Evolutionary conservation across 2,113 vertebrate species (phyloP).

Genomic region (Brachyhypopomus gauderio): DNA sequence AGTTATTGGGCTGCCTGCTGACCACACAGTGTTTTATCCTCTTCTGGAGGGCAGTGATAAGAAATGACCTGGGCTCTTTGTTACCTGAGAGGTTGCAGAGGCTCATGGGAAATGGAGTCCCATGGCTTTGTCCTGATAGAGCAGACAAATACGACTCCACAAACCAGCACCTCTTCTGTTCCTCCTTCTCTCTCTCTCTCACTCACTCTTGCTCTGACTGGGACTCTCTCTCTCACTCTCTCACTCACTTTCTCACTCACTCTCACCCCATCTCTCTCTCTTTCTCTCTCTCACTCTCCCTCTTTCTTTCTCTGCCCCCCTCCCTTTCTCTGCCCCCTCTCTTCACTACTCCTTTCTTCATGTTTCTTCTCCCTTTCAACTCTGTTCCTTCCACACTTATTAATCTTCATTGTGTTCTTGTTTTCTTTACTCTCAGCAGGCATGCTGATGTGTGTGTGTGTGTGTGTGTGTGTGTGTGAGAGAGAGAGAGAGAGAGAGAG

Average conservation of each 20-base stretch:
- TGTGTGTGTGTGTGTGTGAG: too few relatives aligned
- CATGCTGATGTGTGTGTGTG: too few relatives aligned
- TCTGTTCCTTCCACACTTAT: not conserved
- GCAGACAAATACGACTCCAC: not conserved
- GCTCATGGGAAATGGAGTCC: not conserved
- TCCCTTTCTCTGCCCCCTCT: too few relatives aligned
- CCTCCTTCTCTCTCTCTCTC: too few relatives aligned
- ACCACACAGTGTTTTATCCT: not conserved
- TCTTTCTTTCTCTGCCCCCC: too few relatives aligned
- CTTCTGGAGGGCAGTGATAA: not conserved
- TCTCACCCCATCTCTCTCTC: too few relatives aligned
- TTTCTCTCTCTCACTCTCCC: too few relatives aligned
- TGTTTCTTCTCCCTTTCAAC: not conserved
- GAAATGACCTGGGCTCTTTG: not conserved
- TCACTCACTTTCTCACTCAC: too few relatives aligned
- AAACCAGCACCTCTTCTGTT: too few relatives aligned
- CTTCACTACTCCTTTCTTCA: not conserved
- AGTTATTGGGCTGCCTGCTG: not conserved
- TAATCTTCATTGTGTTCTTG: slow-evolving; percentile 14
- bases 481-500: slow-evolving; percentile 7
- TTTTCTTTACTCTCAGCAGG: not conserved
- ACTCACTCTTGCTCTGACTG: too few relatives aligned
- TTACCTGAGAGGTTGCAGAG: slow-evolving; percentile 1
- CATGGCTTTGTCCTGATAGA: slow-evolving; percentile 13
- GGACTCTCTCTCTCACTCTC: too few relatives aligned